Conservation (phyloP, 53 echinoderm and acorn worm species). For the Temnopleurus reevesii region DNA sequence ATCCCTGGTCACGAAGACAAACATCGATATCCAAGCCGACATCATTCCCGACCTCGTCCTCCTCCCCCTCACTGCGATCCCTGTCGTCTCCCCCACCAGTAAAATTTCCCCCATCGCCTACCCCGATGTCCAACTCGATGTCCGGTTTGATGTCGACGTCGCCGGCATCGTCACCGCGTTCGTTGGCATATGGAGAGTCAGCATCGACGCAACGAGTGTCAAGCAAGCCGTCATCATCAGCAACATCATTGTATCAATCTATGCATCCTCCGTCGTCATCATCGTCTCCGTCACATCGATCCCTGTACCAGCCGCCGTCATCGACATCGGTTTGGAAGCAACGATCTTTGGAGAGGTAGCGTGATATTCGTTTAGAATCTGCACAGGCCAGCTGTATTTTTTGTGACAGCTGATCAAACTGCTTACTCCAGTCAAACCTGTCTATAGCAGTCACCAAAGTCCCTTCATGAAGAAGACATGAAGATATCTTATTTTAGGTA, state of each 20-base stretch:
- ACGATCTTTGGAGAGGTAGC: slow-evolving; percentile 20
- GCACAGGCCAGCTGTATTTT: not conserved
- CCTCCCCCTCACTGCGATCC: not conserved
- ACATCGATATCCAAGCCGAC: not conserved
- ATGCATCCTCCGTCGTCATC: not conserved
- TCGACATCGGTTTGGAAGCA: not conserved
- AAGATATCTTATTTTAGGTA: no score
- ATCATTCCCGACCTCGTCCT: not conserved
- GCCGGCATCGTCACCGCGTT: not conserved
- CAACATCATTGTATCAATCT: no score
- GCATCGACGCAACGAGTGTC: no score
- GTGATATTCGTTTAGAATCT: not conserved
- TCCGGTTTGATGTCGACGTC: not conserved
- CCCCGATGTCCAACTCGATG: not conserved
- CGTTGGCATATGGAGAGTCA: not conserved
- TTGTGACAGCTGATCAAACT: not conserved
- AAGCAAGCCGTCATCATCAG: no score
- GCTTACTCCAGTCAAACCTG: no score
- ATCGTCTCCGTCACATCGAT: not conserved
- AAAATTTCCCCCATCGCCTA: not conserved
- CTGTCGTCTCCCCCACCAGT: slow-evolving; percentile 3
- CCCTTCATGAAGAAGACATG: no score
- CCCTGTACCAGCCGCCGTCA: not conserved
- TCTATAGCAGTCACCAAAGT: no score
- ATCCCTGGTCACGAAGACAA: slow-evolving; percentile 1